Evolutionary conservation across 2,113 vertebrate species (phyloP).

Genomic region (Conger conger): DNA sequence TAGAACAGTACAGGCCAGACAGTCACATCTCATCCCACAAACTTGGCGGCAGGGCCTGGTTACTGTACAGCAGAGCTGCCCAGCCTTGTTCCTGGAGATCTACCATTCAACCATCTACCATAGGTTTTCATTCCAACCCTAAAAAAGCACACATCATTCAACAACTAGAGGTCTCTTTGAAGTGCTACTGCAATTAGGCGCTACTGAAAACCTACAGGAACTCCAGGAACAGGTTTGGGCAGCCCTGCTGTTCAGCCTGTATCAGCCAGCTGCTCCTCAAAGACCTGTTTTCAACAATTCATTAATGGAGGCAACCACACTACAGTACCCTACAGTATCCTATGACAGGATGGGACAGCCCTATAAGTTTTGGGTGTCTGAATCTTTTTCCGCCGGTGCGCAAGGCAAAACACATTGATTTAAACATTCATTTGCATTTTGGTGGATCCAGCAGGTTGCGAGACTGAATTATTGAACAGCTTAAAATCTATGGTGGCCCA

Average conservation of each 20-base stretch:
- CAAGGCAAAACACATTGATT: background rate
- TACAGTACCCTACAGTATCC: background rate
- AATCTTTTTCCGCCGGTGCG: background rate
- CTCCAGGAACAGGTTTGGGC: too few relatives aligned
- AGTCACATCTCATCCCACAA: background rate
- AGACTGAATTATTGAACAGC: background rate
- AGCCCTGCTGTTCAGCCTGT: background rate
- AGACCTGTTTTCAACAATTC: background rate
- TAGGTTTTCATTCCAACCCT: too few relatives aligned
- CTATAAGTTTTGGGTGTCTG: background rate
- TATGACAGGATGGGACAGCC: background rate
- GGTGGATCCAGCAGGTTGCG: background rate
- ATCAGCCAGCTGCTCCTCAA: background rate
- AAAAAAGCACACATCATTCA: too few relatives aligned
- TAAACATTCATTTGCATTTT: background rate
- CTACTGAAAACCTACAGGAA: too few relatives aligned
- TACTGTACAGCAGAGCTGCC: too few relatives aligned
- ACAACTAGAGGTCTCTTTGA: too few relatives aligned
- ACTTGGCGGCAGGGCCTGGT: background rate
- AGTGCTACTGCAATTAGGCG: too few relatives aligned
- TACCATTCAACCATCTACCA: too few relatives aligned
- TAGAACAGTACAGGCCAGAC: background rate
- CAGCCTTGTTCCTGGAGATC: too few relatives aligned
- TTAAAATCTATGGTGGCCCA: background rate
- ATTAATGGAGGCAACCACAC: background rate